Conservation (phyloP, 2,113 vertebrate genomes). For the Coptodon rendalli region DNA sequence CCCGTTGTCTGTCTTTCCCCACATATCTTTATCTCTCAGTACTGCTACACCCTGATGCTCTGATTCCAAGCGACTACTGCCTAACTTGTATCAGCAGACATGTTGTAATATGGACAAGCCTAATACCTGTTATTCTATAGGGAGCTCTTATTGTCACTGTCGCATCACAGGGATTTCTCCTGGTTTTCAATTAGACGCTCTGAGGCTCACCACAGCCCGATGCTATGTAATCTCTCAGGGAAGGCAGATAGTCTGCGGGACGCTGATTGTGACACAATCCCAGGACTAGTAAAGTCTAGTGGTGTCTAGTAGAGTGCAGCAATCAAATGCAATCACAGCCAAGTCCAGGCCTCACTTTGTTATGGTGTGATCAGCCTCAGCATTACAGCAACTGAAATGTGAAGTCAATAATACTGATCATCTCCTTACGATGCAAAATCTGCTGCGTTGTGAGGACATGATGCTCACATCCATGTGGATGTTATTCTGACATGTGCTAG, state of each 20-base stretch:
- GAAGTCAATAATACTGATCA: not conserved
- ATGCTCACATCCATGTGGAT: not conserved
- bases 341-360: not conserved
- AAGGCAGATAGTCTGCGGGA: constrained; percentile 34
- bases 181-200: constrained; percentile 70
- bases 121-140: constrained; percentile 59
- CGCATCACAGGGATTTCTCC: constrained; percentile 37
- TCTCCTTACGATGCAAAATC: not conserved
- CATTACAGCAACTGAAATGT: not conserved
- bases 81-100: constrained; percentile 36
- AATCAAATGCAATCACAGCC: not conserved
- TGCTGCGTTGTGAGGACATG: not conserved
- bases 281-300: not conserved
- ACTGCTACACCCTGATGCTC: constrained; percentile 37
- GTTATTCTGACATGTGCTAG: not conserved
- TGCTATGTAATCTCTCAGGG: constrained; percentile 57
- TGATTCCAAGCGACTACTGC: constrained; percentile 10
- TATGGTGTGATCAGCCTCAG: not conserved
- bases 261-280: constrained; percentile 27
- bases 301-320: not conserved
- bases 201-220: constrained; percentile 34
- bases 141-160: constrained; percentile 41
- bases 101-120: constrained; percentile 53
- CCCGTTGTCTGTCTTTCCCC: constrained; percentile 5
- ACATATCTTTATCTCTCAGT: constrained; percentile 40